These are phyloP conservation scores for Salvelinus sp. DNA, from an alignment of 2,113 vertebrate species.

Conservation along the genomic window DNA sequence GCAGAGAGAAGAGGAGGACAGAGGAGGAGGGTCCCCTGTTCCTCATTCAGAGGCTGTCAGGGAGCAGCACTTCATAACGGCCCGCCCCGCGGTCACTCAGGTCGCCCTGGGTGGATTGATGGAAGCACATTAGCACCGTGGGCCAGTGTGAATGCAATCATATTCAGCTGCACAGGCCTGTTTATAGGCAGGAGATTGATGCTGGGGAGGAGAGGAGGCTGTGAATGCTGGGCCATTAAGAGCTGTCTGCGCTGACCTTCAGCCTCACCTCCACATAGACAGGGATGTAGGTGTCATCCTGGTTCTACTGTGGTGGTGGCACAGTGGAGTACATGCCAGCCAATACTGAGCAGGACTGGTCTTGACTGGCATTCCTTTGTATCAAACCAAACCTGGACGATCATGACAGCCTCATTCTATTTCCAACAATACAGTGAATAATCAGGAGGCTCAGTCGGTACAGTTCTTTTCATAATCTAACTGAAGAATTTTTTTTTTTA, in stretches of 20 bases:
- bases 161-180: constrained; percentile 67
- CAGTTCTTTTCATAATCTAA: no score
- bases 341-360: no score
- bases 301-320: constrained; percentile 4
- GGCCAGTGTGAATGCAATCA: constrained; percentile 77
- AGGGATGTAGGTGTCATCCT: constrained; percentile 45
- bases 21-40: constrained; percentile 48
- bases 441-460: no score
- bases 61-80: constrained; percentile 76
- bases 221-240: constrained; percentile 58
- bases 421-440: no score
- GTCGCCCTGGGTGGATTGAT: constrained; percentile 78
- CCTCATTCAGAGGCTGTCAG: constrained; percentile 73
- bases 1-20: constrained; percentile 6
- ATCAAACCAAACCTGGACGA: no score
- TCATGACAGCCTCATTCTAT: no score
- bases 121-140: constrained; percentile 76
- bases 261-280: constrained; percentile 64
- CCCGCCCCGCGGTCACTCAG: constrained; percentile 59
- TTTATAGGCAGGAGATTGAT: constrained; percentile 80
- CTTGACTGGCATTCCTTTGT: not conserved
- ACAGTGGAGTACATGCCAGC: not conserved
- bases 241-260: constrained; percentile 74
- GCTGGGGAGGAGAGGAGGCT: no score
- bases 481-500: no score